Percentiles rank a stretch among this genome's conserved stretches.
phyloP scores from a whole-genome alignment of 2,888 invertebrate species.

The Sinohyriopsis cumingii region DNA sequence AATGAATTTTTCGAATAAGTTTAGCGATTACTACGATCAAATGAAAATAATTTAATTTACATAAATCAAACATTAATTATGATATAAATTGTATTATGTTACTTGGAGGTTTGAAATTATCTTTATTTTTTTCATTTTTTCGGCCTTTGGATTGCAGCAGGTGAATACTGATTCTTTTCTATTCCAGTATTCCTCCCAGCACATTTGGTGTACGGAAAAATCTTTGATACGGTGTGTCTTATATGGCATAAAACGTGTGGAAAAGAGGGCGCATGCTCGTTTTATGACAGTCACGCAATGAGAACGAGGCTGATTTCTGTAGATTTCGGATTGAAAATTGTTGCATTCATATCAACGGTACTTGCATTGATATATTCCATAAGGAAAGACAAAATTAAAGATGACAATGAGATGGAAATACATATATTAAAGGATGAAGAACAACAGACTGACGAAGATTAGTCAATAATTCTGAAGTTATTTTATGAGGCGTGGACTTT shows the following conservation, averaged over 20 bases:
- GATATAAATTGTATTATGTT: no score
- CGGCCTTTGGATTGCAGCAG: no score
- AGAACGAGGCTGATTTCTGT: slow-evolving; percentile 26
- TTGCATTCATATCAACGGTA: slow-evolving; percentile 6
- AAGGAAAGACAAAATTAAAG: neutral
- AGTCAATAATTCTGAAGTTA: no score
- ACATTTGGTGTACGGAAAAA: slow-evolving; percentile 42
- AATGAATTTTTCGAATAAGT: no score
- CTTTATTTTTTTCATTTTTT: no score
- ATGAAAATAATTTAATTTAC: no score
- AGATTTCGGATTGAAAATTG: slow-evolving; percentile 23
- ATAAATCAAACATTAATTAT: no score
- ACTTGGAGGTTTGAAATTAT: no score
- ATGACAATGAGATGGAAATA: neutral
- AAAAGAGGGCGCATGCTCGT: slow-evolving; percentile 32
- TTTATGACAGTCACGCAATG: slow-evolving; percentile 39
- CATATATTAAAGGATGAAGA: no score
- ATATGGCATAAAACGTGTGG: slow-evolving; percentile 38
- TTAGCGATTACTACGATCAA: no score
- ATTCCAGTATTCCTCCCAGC: slow-evolving; percentile 45
- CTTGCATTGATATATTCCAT: slow-evolving; percentile 9
- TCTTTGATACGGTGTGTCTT: slow-evolving; percentile 41
- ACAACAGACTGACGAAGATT: no score
- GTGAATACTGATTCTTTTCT: neutral
- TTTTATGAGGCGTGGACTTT: no score